Conservation (phyloP, 2,113 vertebrate genomes). For the Ictalurus furcatus region DNA sequence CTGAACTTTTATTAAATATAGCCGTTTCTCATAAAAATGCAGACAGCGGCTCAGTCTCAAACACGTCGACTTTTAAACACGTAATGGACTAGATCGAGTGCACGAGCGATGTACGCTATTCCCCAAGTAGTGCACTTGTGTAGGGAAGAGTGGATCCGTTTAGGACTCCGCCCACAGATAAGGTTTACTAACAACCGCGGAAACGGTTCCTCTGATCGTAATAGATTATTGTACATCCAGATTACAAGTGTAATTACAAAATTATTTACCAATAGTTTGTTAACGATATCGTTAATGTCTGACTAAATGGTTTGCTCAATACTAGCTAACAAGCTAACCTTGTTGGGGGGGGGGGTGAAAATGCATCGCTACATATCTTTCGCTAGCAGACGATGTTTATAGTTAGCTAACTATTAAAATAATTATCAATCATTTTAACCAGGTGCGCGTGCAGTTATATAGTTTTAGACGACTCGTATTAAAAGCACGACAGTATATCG, state of each 20-base stretch:
- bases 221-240: neutral
- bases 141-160: neutral
- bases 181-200: neutral
- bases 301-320: neutral
- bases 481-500: neutral
- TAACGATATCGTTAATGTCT: neutral
- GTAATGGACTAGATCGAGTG: neutral
- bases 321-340: neutral
- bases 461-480: neutral
- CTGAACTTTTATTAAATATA: neutral
- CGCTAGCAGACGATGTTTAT: neutral
- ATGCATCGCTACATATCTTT: neutral
- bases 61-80: no score
- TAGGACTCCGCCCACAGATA: neutral
- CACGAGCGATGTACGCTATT: no score
- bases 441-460: no score
- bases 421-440: neutral
- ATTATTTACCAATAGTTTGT: neutral
- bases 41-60: neutral
- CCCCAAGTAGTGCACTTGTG: neutral
- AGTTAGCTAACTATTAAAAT: neutral
- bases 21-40: no score
- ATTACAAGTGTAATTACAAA: no score
- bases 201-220: neutral
- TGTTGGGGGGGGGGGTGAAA: neutral